Evolutionary conservation across 2,888 invertebrate species (phyloP), one percentile per base, ranked within the genome.

Genomic region (Dolomedes plantarius): DNA sequence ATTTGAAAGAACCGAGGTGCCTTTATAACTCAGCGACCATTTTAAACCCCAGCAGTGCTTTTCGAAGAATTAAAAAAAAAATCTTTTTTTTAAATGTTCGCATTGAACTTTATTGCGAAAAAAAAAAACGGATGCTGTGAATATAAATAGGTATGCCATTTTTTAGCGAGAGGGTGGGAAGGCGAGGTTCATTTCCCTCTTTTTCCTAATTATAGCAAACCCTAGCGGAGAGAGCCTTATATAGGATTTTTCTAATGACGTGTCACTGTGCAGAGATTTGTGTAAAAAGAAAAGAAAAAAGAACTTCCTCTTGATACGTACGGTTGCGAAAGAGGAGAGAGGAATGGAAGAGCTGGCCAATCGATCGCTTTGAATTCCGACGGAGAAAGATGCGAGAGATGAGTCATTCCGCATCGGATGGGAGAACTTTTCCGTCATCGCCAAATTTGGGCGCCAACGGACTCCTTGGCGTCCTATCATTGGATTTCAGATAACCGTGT

Each of bases 321-420:
- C 46, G 67, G 28, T 16, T 2, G 9, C n/a, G 50, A 32, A 16
- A 23, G 46, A n/a, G 36, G 16, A 28, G 5, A 36, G 16, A 28
- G 67, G 73, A 46, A 32, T 32, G 73, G 29, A 16, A 27, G 28
- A 29, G 19, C 32, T 5, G 13, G n/a, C 32, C 56, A 41, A 85
- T 85, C 83, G 83, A 85, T 85, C 83, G 76, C 65, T 76, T 56
- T 32, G 36, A 83, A 85, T 85, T 85, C 83, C 83, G 73, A 85
- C 77, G 73, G 77, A 81, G 75, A 65, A 56, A 76, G 81, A 85
- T 85, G 83, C 77, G 31, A 31, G 36, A 85, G 83, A 85, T 85
- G 83, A 85, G 73, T 85, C 83, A 85, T 39, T 50, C 71, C 39
- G 29, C 41, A 28, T 68, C 74, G 62, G 69, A 73, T 73, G 62